Base-by-base conservation (phyloP, 2,888 invertebrate genomes). In the Synanthedon andrenaeformis region DNA sequence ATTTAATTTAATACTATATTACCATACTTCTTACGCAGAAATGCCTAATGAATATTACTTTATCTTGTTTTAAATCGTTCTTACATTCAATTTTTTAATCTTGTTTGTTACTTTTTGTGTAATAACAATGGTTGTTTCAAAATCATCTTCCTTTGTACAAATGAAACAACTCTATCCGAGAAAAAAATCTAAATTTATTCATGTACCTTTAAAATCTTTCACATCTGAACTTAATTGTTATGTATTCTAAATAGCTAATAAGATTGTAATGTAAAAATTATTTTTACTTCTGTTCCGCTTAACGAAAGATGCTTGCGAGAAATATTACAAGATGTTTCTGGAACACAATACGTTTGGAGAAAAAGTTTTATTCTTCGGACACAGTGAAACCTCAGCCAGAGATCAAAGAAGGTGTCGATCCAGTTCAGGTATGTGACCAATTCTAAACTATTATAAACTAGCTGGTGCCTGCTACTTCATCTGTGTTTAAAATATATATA, bases 291-390 rank as follows among this genome's bases (percentile, higher is more conserved):
- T 13, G 45, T 45, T 45, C 6, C 13, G n/a, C 45, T 23, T 45
- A 45, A 8, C 3, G 35, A 45, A n/a, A 45, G 77, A 88, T 88
- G 82, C 73, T 88, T 58, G 79, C 77, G 28, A 74, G 86, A 51
- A 74, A 74, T 51, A 56, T 85, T 41, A 69, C 76, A 11, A 69
- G 80, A 56, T 66, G 73, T 28, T 61, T 88, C 45, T 84, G 85
- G 84, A 79, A 71, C 55, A 64, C 73, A 2, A 59, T 79, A 17
- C 63, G 70, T 4, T 52, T 76, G 49, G 76, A 82, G 56, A 76
- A 66, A 52, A 73, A 85, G 55, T 72, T 75, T 28, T 60, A 86
- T n/a, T 74, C 83, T 3, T 73, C 86, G 0, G 79, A 87, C 42
- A 78, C 82, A 17, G 56, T 64, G 2, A 82, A 79, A 58, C 76